Evolutionary conservation across 2,113 vertebrate genomes (phyloP), one percentile per base, ranked within the genome.

Genomic region (Tamias sibiricus): DNA sequence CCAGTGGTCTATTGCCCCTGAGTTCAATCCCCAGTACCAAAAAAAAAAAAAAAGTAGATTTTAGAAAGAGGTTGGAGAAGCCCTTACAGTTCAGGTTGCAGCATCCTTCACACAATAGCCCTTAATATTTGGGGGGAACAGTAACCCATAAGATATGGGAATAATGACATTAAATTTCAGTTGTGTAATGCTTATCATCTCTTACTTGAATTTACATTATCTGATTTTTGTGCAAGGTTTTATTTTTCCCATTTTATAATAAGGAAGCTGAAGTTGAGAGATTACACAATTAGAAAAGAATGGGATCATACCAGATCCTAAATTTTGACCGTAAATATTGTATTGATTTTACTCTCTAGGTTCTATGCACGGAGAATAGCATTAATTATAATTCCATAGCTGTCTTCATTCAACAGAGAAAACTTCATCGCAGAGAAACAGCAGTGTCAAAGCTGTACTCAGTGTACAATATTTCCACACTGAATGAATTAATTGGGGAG

Each of bases 371-470:
- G 26, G 7, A 89, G 30, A 82, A 72, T 0, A 52, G 2, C 24
- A 75, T 69, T 91, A 82, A 95, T 47, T 83, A 81, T 77, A 82
- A 95, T 86, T 64, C n/a, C 32, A 40, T n/a, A 77, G 35, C 24
- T 88, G 9, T 69, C 47, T 87, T 52, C 6, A 62, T 93, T 93
- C 47, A 57, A 87, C 68, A 89, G 17, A 87, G 44, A 86, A 86
- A 77, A 0, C 30, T 80, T 80, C 66, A 76, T 76, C 74, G 62
- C 17, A 77, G 30, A 59, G 12, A 77, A 91, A 75, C 26, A 75
- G 26, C 14, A 82, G 37, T 66, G 19, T 62, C 6, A 37, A 85
- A 79, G 26, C 12, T 66, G 37, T 87, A 30, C 4, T 40, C 30
- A 52, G 68, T 68, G 30, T 62, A 66, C 32, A 87, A 0, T 72